A percentile compares a stretch with the other conserved stretches of the same genome.
Conservation (phyloP, 2,888 invertebrate species). For the Lithosia quadra region DNA sequence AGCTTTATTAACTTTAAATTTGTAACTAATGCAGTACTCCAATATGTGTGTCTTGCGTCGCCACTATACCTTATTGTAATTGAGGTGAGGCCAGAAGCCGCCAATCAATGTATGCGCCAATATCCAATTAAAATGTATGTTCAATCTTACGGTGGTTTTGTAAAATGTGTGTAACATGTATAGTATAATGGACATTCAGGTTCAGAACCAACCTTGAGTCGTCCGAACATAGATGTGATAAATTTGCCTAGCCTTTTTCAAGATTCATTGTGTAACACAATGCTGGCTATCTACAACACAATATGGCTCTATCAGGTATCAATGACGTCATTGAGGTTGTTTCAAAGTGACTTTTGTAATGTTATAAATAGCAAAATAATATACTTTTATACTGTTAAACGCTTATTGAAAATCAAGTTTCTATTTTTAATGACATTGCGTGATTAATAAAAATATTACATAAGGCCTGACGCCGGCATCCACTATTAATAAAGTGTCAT, state of each 20-base stretch:
- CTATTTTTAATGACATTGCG: neutral
- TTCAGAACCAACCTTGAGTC: slow-evolving; percentile 55
- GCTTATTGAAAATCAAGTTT: neutral
- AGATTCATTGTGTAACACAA: slow-evolving; percentile 49
- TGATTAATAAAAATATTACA: neutral
- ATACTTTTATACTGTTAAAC: slow-evolving; percentile 2
- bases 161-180: slow-evolving; percentile 34
- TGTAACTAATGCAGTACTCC: slow-evolving; percentile 38
- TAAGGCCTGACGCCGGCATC: neutral
- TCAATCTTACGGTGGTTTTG: slow-evolving; percentile 40
- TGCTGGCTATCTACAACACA: slow-evolving; percentile 46
- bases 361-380: neutral
- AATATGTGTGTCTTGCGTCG: slow-evolving; percentile 28
- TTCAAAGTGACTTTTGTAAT: slow-evolving; percentile 27
- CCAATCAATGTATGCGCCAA: slow-evolving; percentile 32
- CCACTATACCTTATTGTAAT: slow-evolving; percentile 29
- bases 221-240: slow-evolving; percentile 60
- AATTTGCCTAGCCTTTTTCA: slow-evolving; percentile 57
- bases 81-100: slow-evolving; percentile 35
- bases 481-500: slow-evolving; percentile 24
- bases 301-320: slow-evolving; percentile 46
- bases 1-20: slow-evolving; percentile 44
- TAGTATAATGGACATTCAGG: slow-evolving; percentile 37
- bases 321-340: slow-evolving; percentile 51
- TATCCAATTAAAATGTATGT: slow-evolving; percentile 44